Conservation (phyloP, 2,888 invertebrate species). For the Sialis lutaria region DNA sequence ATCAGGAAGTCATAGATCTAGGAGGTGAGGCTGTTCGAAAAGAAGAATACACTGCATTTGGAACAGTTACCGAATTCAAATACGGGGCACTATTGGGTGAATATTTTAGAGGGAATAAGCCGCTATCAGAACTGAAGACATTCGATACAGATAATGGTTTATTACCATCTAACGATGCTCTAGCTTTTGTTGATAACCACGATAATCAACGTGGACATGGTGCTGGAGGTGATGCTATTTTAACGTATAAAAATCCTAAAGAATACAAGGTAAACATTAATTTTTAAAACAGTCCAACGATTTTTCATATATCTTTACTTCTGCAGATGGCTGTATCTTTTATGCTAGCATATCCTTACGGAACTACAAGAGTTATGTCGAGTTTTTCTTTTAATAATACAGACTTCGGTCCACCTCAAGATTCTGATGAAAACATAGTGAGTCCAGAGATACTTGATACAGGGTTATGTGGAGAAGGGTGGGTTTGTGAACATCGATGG, state of each 20-base stretch:
- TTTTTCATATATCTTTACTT: not conserved
- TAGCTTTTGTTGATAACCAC: slow-evolving; percentile 80
- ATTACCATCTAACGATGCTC: slow-evolving; percentile 31
- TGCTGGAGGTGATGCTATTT: slow-evolving; percentile 36
- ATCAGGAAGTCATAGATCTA: slow-evolving; percentile 61
- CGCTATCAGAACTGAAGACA: not conserved
- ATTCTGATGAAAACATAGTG: slow-evolving; percentile 38
- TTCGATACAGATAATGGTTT: slow-evolving; percentile 24
- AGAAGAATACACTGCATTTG: slow-evolving; percentile 25
- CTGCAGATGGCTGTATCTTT: slow-evolving; percentile 58
- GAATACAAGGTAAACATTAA: slow-evolving; percentile 39
- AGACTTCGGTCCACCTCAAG: slow-evolving; percentile 53
- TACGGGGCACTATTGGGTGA: slow-evolving; percentile 35
- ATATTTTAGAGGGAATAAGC: slow-evolving; percentile 27
- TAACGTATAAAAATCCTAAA: slow-evolving; percentile 48
- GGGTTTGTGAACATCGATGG: slow-evolving; percentile 79
- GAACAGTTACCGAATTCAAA: slow-evolving; percentile 64
- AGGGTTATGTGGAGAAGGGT: slow-evolving; percentile 48
- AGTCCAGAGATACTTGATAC: slow-evolving; percentile 48
- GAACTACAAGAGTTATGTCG: slow-evolving; percentile 68
- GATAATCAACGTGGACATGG: slow-evolving; percentile 73
- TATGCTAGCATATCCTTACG: slow-evolving; percentile 74
- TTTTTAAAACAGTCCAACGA: not conserved
- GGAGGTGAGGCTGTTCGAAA: slow-evolving; percentile 25
- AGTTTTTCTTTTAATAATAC: slow-evolving; percentile 52